Base-by-base conservation (phyloP, 1,140 invertebrate genomes). In the Schlechtendalia chinensis region DNA sequence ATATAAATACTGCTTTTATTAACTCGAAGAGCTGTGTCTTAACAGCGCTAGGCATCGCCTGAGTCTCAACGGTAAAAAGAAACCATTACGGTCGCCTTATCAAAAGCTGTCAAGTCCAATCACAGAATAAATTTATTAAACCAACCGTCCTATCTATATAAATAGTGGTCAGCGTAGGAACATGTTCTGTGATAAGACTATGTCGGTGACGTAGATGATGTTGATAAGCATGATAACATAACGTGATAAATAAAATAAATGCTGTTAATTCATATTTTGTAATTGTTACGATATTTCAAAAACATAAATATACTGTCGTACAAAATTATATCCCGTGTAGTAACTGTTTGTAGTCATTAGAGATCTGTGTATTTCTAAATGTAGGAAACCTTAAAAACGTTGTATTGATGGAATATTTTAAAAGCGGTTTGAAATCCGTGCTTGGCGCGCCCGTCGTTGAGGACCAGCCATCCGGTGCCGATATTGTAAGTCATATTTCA, bases 361-460 rank as follows among this genome's bases (percentile, higher is more conserved):
- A 61, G 4, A 2, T 12, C 39, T 3, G 58, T 59, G 24, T 59
- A 61, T 67, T 69, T 22, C 12, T 22, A 47, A 22, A 47, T 69
- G 32, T 69, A 47, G 10, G 12, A 47, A 8, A 3, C 6, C 1
- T 50, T 50, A n/a, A n/a, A n/a, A 50, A 50, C 11, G n/a, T 22
- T 45, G 10, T 32, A 47, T 54, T 0, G 84, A 95, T 96, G 93
- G 93, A 95, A 86, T 95, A 92, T 86, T 90, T 96, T 81, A 93
- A 93, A 88, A 94, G 93, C 86, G 91, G 94, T 81, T 87, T 95
- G 63, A 95, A 95, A 86, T 93, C 93, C n/a, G 94, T 96, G 82
- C 88, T 98, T 47, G 94, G 94, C n/a, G 86, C 91, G 67, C 91
- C 90, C 22, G 90, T 92, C 83, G 89, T 91, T 61, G 92, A 89